Evolutionary conservation across 1,140 invertebrate genomes (phyloP), one percentile per base, ranked within the genome.

Genomic region (Galendromus occidentalis): DNA sequence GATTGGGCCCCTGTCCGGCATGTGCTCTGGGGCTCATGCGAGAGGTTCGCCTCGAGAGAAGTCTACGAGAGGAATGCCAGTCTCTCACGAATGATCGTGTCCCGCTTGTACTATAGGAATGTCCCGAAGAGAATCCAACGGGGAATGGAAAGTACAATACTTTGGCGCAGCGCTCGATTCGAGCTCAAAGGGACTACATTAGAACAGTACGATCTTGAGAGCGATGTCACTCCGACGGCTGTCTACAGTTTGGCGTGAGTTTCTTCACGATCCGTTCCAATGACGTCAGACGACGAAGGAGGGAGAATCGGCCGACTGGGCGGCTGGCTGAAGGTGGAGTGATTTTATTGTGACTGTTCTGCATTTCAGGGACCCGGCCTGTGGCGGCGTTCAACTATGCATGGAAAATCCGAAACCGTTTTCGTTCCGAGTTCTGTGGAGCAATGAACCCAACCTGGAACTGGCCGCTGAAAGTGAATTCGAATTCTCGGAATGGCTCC

Each of bases 221-320:
- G 51, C 9, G 51, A 59, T 9, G 33, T 59, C 22, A 59, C 51
- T 1, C 51, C 51, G 33, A 59, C 51, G 9, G 51, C 51, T 59
- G 51, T 59, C 51, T 59, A 59, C 51, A 59, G 33, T 20, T 33
- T 59, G 14, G 51, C 51, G 51, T 59, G 14, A 59, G 51, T 59
- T 39, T 9, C 33, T 39, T 39, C 4, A 39, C 33, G 9, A 9
- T n/a, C n/a, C 33, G 33, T 39, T 9, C 4, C 33, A 39, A 9
- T 6, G 33, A 39, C n/a, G n/a, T n/a, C n/a, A n/a, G n/a, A 39
- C 9, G 33, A 39, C 4, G 9, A 39, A 39, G 4, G 33, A 9
- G 9, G 33, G 9, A 9, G 33, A 39, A 39, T 9, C 33, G 9
- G 33, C 33, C 33, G 33, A 9, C 4, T 6, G 7, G 25, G 18